A percentile compares a stretch with the other conserved stretches of the same genome.
These are phyloP conservation scores for Lydus trimaculatus DNA, from an alignment of 2,888 invertebrate genomes.

Conservation along the genomic window DNA sequence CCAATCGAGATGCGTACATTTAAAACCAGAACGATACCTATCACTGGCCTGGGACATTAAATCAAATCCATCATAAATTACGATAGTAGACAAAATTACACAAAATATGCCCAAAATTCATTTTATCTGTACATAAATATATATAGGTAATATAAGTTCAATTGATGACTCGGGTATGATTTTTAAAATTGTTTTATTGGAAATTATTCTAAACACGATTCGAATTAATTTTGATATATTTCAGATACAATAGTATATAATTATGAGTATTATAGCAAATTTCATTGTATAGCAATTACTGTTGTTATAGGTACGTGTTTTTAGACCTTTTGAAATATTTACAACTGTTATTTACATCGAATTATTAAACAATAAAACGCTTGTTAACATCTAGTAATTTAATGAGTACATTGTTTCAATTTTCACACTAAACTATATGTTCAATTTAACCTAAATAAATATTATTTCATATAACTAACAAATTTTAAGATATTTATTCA, in stretches of 20 bases:
- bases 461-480: conserved; percentile 6
- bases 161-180: no score
- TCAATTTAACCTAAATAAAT: conserved; percentile 17
- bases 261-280: background rate
- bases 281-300: background rate
- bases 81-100: conserved; percentile 17
- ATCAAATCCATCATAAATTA: conserved; percentile 20
- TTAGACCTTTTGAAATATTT: conserved; percentile 30
- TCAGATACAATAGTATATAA: background rate
- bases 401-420: conserved; percentile 23
- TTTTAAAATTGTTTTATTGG: background rate
- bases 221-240: background rate
- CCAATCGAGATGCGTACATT: conserved; percentile 26
- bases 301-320: conserved; percentile 24
- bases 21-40: conserved; percentile 25
- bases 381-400: conserved; percentile 31
- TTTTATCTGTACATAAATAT: background rate
- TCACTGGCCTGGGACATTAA: conserved; percentile 19
- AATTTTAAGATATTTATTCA: background rate
- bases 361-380: conserved; percentile 34
- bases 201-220: background rate
- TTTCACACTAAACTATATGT: conserved; percentile 17
- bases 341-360: conserved; percentile 28
- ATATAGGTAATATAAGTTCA: background rate
- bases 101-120: conserved; percentile 7